Base-by-base conservation (phyloP, 2,888 invertebrate genomes). In the Choreutis nemorana region DNA sequence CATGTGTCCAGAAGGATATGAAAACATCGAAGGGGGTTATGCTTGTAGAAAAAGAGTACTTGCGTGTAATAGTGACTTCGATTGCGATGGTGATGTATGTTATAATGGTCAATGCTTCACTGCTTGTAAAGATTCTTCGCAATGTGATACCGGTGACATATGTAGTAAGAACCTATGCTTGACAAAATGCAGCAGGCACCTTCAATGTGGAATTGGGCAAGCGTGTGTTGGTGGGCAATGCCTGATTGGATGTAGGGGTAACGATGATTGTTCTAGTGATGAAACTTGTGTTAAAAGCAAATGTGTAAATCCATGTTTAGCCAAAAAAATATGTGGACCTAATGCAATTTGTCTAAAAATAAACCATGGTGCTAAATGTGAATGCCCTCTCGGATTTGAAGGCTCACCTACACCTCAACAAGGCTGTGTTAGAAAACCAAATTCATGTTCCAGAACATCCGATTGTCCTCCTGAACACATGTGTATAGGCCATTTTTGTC, bases 331-430 rank as follows among this genome's bases (percentile, higher is more conserved):
- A 7, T 93, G 94, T 52, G 94, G 94, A 5, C 87, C 91, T 1
- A 94, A 94, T 58, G 89, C 93, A 0, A 77, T 90, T 14, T 94
- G 94, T 57, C 84, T 83, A 28, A 87, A 87, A 55, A 67, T 83
- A 15, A 83, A 90, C 51, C 93, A 94, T 50, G 82, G 82, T 25
- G 88, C 88, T 1, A 81, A 83, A 29, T 95, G 95, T 55, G 83
- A 84, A 36, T 94, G 95, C 49, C 93, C 93, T 0, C 77, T 84
- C 28, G 92, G 92, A 16, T 95, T 95, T 55, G 87, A 90, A 60
- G 92, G 91, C 1, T 91, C 90, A 51, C 93, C 94, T 9, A 89
- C 87, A 9, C 87, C 94, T 1, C 88, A 94, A 55, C 91, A 94
- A 65, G 94, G 94, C 3, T 95, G 95, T 54, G 88, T 94, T 4